phyloP scores from a whole-genome alignment of 2,888 invertebrate genomes.

The Keiferia lycopersicella region DNA sequence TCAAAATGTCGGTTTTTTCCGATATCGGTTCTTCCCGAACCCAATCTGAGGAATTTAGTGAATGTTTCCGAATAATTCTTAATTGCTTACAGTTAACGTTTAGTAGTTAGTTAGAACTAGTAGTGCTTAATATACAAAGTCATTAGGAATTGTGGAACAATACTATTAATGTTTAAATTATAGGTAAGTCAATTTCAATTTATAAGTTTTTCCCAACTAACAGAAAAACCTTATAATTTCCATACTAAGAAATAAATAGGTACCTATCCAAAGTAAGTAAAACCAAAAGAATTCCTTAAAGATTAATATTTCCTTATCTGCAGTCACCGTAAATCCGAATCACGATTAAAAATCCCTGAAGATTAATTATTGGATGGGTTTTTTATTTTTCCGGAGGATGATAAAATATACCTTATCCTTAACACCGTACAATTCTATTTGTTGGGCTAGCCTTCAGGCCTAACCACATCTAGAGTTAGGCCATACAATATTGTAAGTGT shows the following conservation, averaged over 20 bases:
- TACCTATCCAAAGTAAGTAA: neutral
- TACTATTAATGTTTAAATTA: neutral
- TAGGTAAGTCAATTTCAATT: neutral
- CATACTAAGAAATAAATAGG: neutral
- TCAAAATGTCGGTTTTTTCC: neutral
- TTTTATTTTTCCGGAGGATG: neutral
- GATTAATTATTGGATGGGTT: neutral
- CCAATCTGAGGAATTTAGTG: neutral
- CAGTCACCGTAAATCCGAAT: too few relatives aligned
- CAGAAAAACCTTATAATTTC: neutral
- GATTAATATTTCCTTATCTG: too few relatives aligned
- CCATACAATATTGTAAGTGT: too few relatives aligned
- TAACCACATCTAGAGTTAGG: too few relatives aligned
- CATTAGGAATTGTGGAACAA: neutral
- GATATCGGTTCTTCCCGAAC: neutral
- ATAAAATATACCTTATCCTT: neutral
- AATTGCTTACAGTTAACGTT: neutral
- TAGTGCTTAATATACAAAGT: neutral
- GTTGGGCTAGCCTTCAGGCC: too few relatives aligned
- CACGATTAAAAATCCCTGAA: neutral
- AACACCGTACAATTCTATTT: too few relatives aligned
- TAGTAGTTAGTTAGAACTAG: neutral
- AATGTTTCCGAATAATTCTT: neutral
- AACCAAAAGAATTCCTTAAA: too few relatives aligned
- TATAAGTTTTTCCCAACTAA: neutral